phyloP scores from a whole-genome alignment of 2,797 vertebrate species.

The Aselliscus stoliczkanus region DNA sequence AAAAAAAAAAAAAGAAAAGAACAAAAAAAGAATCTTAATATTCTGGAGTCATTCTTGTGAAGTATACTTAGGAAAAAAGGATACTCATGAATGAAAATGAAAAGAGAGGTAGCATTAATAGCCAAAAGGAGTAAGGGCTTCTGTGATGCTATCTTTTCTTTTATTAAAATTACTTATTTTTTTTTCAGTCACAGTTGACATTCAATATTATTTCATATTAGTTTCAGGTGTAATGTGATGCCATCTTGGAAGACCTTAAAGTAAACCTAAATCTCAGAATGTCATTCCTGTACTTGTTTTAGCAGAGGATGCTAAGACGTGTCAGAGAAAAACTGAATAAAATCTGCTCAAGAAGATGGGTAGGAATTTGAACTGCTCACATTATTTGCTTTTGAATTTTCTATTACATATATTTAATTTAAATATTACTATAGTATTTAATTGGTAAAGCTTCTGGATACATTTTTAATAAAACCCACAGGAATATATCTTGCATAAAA shows the following conservation, averaged over 20 bases:
- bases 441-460: not conserved
- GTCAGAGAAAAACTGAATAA: not conserved
- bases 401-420: slow-evolving; percentile 13
- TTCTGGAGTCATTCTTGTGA: not conserved
- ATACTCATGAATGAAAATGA: not conserved
- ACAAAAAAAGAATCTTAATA: not conserved
- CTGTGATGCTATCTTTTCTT: not conserved
- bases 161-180: no score
- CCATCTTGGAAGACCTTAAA: not conserved
- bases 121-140: not conserved
- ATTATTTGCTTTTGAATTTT: not conserved
- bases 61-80: not conserved
- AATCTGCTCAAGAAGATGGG: not conserved
- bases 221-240: not conserved
- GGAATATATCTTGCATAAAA: not conserved
- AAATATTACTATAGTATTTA: slow-evolving; percentile 17
- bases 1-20: no score
- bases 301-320: not conserved
- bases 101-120: not conserved
- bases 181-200: no score
- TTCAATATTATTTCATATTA: no score
- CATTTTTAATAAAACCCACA: not conserved
- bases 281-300: not conserved
- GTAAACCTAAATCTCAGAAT: not conserved
- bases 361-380: not conserved